Percentiles rank a stretch among this genome's conserved stretches.
These are phyloP conservation scores for Tinea pellionella DNA, from an alignment of 2,888 invertebrate species.

Conservation along the genomic window DNA sequence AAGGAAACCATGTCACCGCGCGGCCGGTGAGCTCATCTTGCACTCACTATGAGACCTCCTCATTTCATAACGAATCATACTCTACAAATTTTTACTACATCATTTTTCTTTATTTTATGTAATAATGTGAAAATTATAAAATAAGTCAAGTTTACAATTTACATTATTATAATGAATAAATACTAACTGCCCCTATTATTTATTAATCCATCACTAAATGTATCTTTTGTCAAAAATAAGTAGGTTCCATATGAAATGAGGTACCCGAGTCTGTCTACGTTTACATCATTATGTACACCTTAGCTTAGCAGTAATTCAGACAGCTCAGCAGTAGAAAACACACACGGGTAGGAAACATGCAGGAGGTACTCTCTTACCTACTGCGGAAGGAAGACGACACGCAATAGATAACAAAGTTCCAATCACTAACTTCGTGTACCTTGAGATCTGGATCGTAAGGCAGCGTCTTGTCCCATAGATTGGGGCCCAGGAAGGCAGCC, in stretches of 20 bases:
- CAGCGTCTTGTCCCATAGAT: constrained; percentile 94
- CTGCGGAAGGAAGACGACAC: constrained; percentile 42
- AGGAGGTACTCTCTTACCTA: constrained; percentile 49
- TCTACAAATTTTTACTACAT: background rate
- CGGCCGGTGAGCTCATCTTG: constrained; percentile 21
- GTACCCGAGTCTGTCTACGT: background rate
- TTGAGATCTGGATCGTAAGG: constrained; percentile 95
- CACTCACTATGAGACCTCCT: constrained; percentile 3
- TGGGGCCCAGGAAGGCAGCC: constrained; percentile 95
- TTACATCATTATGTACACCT: no score
- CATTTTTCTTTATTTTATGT: no score
- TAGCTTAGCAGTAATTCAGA: no score
- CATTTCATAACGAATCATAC: constrained; percentile 15
- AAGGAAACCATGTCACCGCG: constrained; percentile 18
- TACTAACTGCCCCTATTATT: no score
- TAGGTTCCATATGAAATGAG: background rate
- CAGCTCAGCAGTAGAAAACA: background rate
- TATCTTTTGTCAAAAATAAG: background rate
- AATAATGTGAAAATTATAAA: no score
- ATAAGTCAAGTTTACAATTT: no score
- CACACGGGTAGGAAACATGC: constrained; percentile 14
- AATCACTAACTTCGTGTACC: constrained; percentile 80
- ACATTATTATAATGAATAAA: no score
- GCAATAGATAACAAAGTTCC: constrained; percentile 55
- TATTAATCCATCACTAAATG: background rate